These are phyloP conservation scores for Isaurus tuberculatus DNA, from an alignment of 92 coral and sea anemone species.

Conservation along the genomic window DNA sequence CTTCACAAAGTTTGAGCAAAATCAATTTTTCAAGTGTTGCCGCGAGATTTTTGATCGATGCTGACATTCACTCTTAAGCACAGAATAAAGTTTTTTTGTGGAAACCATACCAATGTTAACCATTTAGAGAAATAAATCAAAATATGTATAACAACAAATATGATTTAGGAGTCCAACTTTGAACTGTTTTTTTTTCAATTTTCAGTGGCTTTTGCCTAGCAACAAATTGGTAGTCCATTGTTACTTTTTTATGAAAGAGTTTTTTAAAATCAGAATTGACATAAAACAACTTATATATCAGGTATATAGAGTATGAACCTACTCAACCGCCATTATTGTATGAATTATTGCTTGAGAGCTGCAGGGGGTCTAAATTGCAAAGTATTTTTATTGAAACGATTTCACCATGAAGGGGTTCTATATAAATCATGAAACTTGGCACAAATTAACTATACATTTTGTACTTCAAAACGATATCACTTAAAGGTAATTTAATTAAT, in stretches of 20 bases:
- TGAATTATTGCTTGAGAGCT: slow-evolving; percentile 16
- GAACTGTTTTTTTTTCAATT: not conserved
- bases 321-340: slow-evolving; percentile 2
- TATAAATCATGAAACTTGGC: no score
- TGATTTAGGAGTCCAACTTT: slow-evolving; percentile 3
- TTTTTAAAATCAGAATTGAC: slow-evolving; percentile 3
- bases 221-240: slow-evolving; percentile 12
- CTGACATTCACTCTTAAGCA: not conserved
- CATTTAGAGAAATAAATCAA: slow-evolving; percentile 23
- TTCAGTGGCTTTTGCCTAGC: not conserved
- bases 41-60: no score
- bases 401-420: slow-evolving; percentile 29
- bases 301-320: slow-evolving; percentile 8
- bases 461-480: no score
- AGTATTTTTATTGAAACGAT: not conserved
- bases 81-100: slow-evolving; percentile 26
- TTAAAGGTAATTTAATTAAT: no score
- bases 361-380: slow-evolving; percentile 7
- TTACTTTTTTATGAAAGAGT: not conserved
- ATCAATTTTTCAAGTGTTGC: no score
- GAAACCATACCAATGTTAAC: slow-evolving; percentile 16
- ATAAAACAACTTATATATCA: slow-evolving; percentile 5
- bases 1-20: no score
- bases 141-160: slow-evolving; percentile 4
- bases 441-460: no score